Evolutionary conservation across 2,797 vertebrate species (phyloP).

Genomic region (Loriculus beryllinus): DNA sequence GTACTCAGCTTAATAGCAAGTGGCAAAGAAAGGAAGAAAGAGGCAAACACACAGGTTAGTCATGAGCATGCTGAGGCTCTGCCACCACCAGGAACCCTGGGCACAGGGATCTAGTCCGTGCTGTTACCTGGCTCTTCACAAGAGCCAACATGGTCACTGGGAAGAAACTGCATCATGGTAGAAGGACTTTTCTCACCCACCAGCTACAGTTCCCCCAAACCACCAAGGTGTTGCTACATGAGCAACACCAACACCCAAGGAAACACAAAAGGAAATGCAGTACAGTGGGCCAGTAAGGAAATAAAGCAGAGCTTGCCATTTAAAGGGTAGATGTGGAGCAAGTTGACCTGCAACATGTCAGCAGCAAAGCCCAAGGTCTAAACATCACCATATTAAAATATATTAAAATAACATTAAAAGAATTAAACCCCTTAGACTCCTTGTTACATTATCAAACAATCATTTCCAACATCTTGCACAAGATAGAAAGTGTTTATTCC

Average conservation of each 20-base stretch:
- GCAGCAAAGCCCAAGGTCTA: not conserved
- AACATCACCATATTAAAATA: too few species aligned
- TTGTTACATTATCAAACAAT: not conserved
- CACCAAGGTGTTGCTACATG: not conserved
- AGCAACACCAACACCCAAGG: not conserved
- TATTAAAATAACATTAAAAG: not conserved
- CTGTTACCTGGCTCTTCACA: fast-evolving
- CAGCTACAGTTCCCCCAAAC: not conserved
- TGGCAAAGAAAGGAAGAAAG: not conserved
- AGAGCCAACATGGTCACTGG: not conserved
- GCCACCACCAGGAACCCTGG: not conserved
- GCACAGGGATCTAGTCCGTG: not conserved
- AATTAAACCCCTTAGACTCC: not conserved
- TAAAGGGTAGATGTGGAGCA: fast-evolving
- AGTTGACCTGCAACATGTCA: not conserved
- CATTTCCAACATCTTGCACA: not conserved
- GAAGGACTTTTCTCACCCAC: not conserved
- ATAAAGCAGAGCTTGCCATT: not conserved
- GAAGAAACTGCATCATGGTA: fast-evolving
- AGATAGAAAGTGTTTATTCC: not conserved
- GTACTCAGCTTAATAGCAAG: not conserved
- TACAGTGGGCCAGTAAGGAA: not conserved
- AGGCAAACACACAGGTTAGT: fast-evolving
- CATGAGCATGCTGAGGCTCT: not conserved
- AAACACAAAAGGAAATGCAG: not conserved